phyloP scores from a whole-genome alignment of 1,140 invertebrate genomes.

The Drosophila tristis region DNA sequence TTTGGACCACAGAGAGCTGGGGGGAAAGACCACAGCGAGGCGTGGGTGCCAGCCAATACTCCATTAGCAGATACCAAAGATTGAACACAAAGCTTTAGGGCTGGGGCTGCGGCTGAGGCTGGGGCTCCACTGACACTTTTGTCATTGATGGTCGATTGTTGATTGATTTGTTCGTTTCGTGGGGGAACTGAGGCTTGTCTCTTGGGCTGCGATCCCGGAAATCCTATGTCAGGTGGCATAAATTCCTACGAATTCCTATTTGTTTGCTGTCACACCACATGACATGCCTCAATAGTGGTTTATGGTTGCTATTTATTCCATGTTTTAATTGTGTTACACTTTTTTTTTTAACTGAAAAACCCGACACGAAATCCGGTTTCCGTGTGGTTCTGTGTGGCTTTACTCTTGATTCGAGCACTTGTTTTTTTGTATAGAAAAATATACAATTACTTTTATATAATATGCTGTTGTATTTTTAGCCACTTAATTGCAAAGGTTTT shows the following conservation, averaged over 20 bases:
- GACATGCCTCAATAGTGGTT: slow-evolving; percentile 34
- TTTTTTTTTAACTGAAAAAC: slow-evolving; percentile 46
- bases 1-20: neutral
- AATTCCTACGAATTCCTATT: slow-evolving; percentile 35
- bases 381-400: slow-evolving; percentile 34
- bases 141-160: slow-evolving; percentile 50
- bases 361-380: slow-evolving; percentile 68
- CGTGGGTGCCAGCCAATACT: slow-evolving; percentile 47
- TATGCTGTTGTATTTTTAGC: slow-evolving; percentile 17
- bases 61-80: slow-evolving; percentile 46
- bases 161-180: slow-evolving; percentile 63
- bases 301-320: slow-evolving; percentile 28
- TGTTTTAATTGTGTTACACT: slow-evolving; percentile 41
- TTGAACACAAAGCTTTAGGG: neutral
- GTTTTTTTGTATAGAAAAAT: slow-evolving; percentile 5
- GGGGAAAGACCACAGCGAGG: slow-evolving; percentile 38
- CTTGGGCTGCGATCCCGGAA: slow-evolving; percentile 66
- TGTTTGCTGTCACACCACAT: slow-evolving; percentile 24
- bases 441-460: slow-evolving; percentile 7
- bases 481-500: neutral
- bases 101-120: no score
- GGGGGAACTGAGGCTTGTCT: slow-evolving; percentile 19
- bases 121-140: slow-evolving; percentile 22
- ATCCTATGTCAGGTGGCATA: slow-evolving; percentile 46
- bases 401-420: slow-evolving; percentile 50